Evolutionary conservation across 2,888 invertebrate species (phyloP).

Genomic region (Hirtodrosophila trivittata): DNA sequence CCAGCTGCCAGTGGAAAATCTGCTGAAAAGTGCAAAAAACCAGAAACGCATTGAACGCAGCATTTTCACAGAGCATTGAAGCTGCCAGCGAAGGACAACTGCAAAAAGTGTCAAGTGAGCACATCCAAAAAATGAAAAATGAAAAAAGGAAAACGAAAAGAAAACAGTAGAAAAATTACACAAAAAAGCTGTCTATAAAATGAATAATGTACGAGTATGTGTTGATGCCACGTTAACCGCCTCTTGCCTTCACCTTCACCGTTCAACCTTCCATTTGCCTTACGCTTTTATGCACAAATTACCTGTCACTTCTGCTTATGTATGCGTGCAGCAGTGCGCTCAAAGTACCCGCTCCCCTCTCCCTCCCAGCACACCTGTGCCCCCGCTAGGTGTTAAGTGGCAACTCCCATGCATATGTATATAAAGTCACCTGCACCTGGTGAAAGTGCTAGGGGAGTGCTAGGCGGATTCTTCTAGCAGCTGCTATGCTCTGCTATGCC

Average conservation of each 20-base stretch:
- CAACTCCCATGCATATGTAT: conserved; percentile 7
- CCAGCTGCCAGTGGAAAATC: conserved; percentile 22
- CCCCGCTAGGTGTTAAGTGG: conserved; percentile 41
- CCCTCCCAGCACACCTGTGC: not conserved
- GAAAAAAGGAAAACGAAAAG: not conserved
- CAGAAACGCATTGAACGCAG: conserved; percentile 29
- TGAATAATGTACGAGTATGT: conserved; percentile 66
- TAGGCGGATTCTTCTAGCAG: conserved; percentile 39
- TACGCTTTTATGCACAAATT: conserved; percentile 69
- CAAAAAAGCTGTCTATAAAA: conserved; percentile 53
- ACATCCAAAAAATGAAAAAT: conserved; percentile 1
- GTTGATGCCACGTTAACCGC: conserved; percentile 33
- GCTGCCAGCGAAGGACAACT: conserved; percentile 35
- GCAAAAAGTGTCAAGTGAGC: conserved; percentile 52
- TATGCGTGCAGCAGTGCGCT: conserved; percentile 34
- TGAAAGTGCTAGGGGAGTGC: not conserved
- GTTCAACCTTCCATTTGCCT: conserved; percentile 13
- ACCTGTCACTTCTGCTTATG: conserved; percentile 72
- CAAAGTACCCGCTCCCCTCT: not conserved
- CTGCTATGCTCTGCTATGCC: conserved; percentile 26
- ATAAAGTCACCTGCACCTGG: not conserved
- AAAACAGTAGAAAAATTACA: conserved; percentile 12
- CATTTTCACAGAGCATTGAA: conserved; percentile 17
- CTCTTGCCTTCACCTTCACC: not conserved
- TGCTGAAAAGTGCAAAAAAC: conserved; percentile 50